A percentile compares a stretch with the other conserved stretches of the same genome.
phyloP scores from a whole-genome alignment of 2,797 vertebrate species.

The Poecilia picta region DNA sequence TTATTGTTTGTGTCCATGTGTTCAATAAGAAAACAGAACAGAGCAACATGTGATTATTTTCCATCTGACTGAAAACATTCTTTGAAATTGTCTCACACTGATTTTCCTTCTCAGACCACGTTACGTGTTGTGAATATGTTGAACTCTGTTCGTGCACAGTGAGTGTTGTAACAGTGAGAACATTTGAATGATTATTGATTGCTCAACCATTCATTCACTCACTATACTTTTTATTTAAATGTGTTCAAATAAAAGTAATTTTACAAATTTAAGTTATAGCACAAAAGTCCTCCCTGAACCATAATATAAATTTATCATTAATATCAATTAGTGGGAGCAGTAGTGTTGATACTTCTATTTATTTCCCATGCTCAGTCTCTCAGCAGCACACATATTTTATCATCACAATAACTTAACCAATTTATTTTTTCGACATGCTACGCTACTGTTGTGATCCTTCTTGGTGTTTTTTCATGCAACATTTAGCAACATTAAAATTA shows the following conservation, averaged over 20 bases:
- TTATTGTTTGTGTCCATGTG: not conserved
- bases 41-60: conserved; percentile 6
- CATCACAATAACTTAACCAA: not conserved
- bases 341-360: not conserved
- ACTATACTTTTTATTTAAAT: not conserved
- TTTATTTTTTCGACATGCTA: not conserved
- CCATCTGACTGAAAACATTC: conserved; percentile 2
- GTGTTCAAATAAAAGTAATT: not conserved
- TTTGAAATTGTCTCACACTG: not conserved
- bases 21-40: conserved; percentile 3
- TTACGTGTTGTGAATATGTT: no score
- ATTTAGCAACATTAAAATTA: not conserved
- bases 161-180: not conserved
- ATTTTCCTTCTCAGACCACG: not conserved
- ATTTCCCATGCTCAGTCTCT: not conserved
- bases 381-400: not conserved
- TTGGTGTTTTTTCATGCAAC: not conserved
- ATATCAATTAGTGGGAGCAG: not conserved
- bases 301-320: no score
- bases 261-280: not conserved
- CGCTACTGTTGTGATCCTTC: not conserved
- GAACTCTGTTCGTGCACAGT: no score
- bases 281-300: not conserved
- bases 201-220: not conserved
- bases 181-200: not conserved